Conservation (phyloP, 2,888 invertebrate species). For the Neoscelio sp. region DNA sequence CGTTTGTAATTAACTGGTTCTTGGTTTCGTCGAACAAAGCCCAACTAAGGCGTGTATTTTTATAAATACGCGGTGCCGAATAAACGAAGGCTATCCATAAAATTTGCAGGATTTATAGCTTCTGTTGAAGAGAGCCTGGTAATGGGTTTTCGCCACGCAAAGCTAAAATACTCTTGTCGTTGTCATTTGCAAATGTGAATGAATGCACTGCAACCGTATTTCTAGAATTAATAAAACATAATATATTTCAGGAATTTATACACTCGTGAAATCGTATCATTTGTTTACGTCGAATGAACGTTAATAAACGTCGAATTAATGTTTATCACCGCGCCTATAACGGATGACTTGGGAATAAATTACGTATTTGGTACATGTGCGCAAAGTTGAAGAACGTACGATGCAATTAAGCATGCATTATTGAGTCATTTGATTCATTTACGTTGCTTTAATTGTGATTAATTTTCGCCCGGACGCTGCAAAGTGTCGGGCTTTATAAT, state of each 20-base stretch:
- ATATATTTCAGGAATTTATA: slow-evolving; percentile 16
- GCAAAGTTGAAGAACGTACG: no score
- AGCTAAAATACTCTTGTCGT: slow-evolving; percentile 32
- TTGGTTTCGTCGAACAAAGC: slow-evolving; percentile 8
- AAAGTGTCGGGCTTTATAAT: no score
- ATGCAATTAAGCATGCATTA: no score
- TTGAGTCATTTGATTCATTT: no score
- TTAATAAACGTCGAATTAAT: slow-evolving; percentile 36
- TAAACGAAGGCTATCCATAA: slow-evolving; percentile 43
- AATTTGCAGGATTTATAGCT: slow-evolving; percentile 47
- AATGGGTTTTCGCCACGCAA: slow-evolving; percentile 51
- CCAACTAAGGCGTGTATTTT: slow-evolving; percentile 22
- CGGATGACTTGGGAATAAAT: not conserved
- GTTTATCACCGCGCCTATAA: slow-evolving; percentile 1
- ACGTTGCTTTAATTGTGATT: no score
- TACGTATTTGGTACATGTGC: not conserved
- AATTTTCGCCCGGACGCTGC: no score
- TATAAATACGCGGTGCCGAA: slow-evolving; percentile 42
- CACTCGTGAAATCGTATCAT: slow-evolving; percentile 6
- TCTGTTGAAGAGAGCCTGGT: slow-evolving; percentile 30
- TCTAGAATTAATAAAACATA: slow-evolving; percentile 43
- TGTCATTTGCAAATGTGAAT: slow-evolving; percentile 55
- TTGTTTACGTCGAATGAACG: slow-evolving; percentile 32
- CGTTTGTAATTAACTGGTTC: slow-evolving; percentile 22
- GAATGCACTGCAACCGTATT: slow-evolving; percentile 18